phyloP scores from a whole-genome alignment of 2,888 invertebrate genomes.

The Mesoligia furuncula region DNA sequence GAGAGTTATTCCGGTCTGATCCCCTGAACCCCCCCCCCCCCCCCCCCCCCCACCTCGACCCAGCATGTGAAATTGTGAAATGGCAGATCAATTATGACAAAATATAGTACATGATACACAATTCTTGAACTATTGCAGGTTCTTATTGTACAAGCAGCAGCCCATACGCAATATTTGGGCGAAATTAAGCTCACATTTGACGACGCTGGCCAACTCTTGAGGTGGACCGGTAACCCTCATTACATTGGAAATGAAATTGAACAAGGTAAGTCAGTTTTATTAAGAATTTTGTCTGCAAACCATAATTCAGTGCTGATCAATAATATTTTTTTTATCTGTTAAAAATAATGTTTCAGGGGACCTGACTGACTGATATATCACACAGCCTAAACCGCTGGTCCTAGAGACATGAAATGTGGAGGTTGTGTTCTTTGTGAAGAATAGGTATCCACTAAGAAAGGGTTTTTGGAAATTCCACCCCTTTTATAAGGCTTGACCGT shows the following conservation, averaged over 20 bases:
- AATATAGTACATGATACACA: background rate
- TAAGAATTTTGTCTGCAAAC: background rate
- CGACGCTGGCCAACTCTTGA: slow-evolving; percentile 91
- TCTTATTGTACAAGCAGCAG: slow-evolving; percentile 93
- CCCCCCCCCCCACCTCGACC: no score
- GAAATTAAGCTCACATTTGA: slow-evolving; percentile 94
- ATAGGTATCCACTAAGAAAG: no score
- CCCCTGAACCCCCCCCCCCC: no score
- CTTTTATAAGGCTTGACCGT: background rate
- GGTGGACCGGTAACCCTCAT: slow-evolving; percentile 94
- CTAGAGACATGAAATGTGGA: no score
- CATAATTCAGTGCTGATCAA: background rate
- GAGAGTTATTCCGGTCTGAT: no score
- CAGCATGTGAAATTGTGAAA: no score
- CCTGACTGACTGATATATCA: no score
- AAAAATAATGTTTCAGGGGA: background rate
- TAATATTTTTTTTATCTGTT: background rate
- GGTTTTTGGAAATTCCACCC: no score
- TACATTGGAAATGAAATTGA: slow-evolving; percentile 91
- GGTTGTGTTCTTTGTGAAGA: no score
- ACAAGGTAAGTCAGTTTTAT: slow-evolving; percentile 72
- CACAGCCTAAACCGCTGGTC: no score
- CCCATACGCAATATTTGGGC: slow-evolving; percentile 94
- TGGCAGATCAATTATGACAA: no score
- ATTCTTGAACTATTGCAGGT: slow-evolving; percentile 78